Conservation (phyloP, 2,888 invertebrate genomes). For the Stenolophus ochropezus region DNA sequence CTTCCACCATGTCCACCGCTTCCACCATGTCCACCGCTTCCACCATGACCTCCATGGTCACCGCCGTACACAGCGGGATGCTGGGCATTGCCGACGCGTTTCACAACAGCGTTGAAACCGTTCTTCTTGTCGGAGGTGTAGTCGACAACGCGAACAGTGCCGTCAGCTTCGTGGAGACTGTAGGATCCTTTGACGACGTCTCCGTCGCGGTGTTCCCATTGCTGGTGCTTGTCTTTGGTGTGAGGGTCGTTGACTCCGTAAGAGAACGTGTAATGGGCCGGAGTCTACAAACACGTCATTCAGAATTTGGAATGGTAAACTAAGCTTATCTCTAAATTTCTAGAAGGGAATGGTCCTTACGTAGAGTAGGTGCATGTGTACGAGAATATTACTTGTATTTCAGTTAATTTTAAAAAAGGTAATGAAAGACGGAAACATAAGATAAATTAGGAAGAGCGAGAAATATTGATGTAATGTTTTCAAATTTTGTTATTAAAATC, state of each 20-base stretch:
- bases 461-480: no score
- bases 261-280: constrained; percentile 69
- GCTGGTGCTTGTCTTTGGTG: constrained; percentile 70
- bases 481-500: no score
- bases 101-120: constrained; percentile 69
- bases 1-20: neutral
- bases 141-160: constrained; percentile 70
- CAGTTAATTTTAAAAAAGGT: no score
- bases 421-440: no score
- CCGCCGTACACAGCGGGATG: constrained; percentile 75
- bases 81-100: constrained; percentile 68
- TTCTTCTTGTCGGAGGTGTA: constrained; percentile 69
- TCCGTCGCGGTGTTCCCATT: constrained; percentile 70
- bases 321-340: no score
- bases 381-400: no score
- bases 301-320: no score
- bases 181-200: constrained; percentile 70
- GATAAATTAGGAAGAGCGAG: no score
- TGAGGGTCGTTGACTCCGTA: constrained; percentile 71
- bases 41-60: neutral
- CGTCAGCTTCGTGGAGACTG: constrained; percentile 70
- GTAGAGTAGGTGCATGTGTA: no score
- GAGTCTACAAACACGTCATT: no score
- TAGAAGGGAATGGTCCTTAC: no score
- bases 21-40: neutral